These are phyloP conservation scores for Tanytarsus gracilentus DNA, from an alignment of 2,888 invertebrate species.

Conservation along the genomic window DNA sequence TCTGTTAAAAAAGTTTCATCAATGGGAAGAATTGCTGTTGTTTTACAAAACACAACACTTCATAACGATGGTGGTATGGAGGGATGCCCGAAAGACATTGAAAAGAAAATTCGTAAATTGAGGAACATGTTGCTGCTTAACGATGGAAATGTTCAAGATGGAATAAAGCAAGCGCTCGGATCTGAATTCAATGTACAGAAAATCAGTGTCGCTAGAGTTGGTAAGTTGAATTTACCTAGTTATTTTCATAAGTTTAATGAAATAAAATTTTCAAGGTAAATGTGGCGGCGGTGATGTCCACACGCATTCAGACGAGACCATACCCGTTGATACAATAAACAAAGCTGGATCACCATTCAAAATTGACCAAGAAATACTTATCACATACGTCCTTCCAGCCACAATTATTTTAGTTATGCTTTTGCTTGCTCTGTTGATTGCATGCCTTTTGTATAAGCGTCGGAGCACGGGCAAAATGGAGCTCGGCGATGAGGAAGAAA, in stretches of 20 bases:
- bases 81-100: too few species aligned
- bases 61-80: conserved; percentile 56
- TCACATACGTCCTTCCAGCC: conserved; percentile 82
- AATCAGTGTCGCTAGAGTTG: conserved; percentile 46
- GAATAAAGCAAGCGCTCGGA: conserved; percentile 51
- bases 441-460: conserved; percentile 57
- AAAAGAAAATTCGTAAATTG: conserved; percentile 63
- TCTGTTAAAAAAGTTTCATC: conserved; percentile 47
- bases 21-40: conserved; percentile 57
- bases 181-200: conserved; percentile 53
- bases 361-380: conserved; percentile 55
- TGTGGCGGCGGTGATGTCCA: conserved; percentile 14
- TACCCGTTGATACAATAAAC: not conserved
- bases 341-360: conserved; percentile 38
- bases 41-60: conserved; percentile 70
- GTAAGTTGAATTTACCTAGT: conserved; percentile 40
- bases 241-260: not conserved
- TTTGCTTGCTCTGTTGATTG: conserved; percentile 69
- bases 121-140: conserved; percentile 61
- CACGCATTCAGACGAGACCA: conserved; percentile 21
- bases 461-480: conserved; percentile 79
- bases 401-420: conserved; percentile 83
- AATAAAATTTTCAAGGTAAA: not conserved
- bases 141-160: conserved; percentile 49
- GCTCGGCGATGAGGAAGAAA: conserved; percentile 68